Percentiles rank a stretch among this genome's conserved stretches.
Conservation (phyloP, 2,888 invertebrate genomes). For the Acanthosoma haemorrhoidale region DNA sequence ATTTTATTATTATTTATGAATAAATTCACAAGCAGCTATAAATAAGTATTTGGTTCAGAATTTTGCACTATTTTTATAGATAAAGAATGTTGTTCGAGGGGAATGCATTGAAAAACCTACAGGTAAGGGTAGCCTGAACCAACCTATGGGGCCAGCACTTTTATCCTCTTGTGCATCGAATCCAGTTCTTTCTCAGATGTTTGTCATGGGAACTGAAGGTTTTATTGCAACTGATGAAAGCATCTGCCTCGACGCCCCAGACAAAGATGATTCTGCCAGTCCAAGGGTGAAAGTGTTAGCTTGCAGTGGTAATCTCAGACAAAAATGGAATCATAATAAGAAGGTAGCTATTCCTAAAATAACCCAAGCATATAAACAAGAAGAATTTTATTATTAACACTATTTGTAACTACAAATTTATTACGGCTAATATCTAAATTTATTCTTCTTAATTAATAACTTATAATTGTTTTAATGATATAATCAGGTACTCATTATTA, state of each 20-base stretch:
- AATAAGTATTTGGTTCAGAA: too few species aligned
- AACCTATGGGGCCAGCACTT: constrained; percentile 65
- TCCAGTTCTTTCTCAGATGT: constrained; percentile 58
- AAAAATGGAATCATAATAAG: constrained; percentile 62
- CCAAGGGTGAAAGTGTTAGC: constrained; percentile 65
- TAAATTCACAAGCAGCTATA: too few species aligned
- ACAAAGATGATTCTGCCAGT: constrained; percentile 49
- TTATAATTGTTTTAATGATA: background rate
- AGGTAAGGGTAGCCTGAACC: constrained; percentile 56
- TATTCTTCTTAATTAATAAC: constrained; percentile 21
- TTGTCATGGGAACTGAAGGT: constrained; percentile 52
- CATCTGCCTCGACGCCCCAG: constrained; percentile 70
- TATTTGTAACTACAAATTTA: too few species aligned
- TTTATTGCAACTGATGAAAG: constrained; percentile 82
- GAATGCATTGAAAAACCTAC: constrained; percentile 62
- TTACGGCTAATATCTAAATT: background rate
- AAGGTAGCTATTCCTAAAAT: constrained; percentile 45
- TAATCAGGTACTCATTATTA: background rate
- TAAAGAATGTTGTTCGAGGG: constrained; percentile 51
- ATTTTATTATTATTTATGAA: too few species aligned
- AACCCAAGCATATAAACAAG: background rate
- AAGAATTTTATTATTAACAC: background rate
- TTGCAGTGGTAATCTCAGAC: constrained; percentile 61
- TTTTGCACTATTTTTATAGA: constrained; percentile 45
- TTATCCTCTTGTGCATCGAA: constrained; percentile 59